Base-by-base conservation (phyloP, 2,888 invertebrate genomes). In the Scaptomyza tumidula region DNA sequence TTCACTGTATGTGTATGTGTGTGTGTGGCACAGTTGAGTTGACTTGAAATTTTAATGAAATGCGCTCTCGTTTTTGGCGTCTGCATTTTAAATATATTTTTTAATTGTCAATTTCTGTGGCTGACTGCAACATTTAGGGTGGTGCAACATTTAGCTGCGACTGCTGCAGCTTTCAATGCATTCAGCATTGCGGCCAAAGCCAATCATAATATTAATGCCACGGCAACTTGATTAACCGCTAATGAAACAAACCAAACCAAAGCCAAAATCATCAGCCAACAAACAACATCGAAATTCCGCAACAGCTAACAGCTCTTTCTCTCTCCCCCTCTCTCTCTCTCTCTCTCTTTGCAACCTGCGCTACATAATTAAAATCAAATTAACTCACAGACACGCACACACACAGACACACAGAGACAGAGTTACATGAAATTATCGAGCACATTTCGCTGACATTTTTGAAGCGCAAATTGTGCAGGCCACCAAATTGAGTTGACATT, bases 301-400 rank as follows among this genome's bases (percentile, higher is more conserved):
- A n/a, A 35, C 33, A 33, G n/a, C 11, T 33, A 33, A 13, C 11
- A 27, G 9, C 11, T 19, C 19, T 19, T 2, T 19, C 19, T 19
- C 19, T 19, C 19, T 1, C 33, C 11, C 33, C 11, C 33, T 0
- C 11, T 33, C 33, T 33, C 33, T 33, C 33, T 11, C 33, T 33
- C 33, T 33, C 11, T 10, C n/a, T 7, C 37, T 37, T n/a, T 2
- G 7, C n/a, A 7, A 16, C 31, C 58, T 11, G 45, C 48, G 69
- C 78, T 88, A 78, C 73, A 88, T 84, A 83, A 88, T 84, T 84
- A 88, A 84, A 88, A 83, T 84, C 88, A 88, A 86, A 84, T 88
- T 88, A 88, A 78, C 71, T 44, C 50, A 48, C 41, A 70, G 54
- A 58, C n/a, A 24, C 35, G 7, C n/a, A 61, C 3, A 24, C 9